A percentile compares a stretch with the other conserved stretches of the same genome.
These are phyloP conservation scores for Tenthredo notha DNA, from an alignment of 2,888 invertebrate species.

Conservation along the genomic window DNA sequence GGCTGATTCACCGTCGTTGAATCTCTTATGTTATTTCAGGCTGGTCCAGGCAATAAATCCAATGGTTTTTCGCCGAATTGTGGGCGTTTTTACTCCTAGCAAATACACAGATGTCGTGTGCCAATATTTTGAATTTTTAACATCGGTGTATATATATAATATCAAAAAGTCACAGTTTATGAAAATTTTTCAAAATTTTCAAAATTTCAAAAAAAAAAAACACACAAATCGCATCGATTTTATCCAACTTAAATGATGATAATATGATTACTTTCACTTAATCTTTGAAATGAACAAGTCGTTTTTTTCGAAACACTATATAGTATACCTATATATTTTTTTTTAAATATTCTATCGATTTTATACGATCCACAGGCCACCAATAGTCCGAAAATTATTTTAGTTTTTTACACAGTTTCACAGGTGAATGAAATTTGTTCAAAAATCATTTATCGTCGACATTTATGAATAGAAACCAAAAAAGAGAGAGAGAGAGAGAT, in stretches of 20 bases:
- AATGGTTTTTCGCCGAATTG: slow-evolving; percentile 37
- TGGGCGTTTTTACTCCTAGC: background rate
- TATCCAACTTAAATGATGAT: background rate
- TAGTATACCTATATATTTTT: background rate
- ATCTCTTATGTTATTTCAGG: slow-evolving; percentile 69
- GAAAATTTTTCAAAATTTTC: background rate
- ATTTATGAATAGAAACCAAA: background rate
- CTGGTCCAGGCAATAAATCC: slow-evolving; percentile 62
- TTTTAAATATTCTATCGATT: background rate
- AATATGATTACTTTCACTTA: background rate
- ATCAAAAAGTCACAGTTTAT: background rate
- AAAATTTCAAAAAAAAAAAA: background rate
- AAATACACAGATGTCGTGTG: background rate
- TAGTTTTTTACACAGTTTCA: background rate
- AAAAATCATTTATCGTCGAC: background rate
- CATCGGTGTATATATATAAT: background rate
- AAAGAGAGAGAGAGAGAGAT: background rate
- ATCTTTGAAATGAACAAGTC: background rate
- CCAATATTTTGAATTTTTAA: background rate
- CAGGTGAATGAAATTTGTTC: background rate
- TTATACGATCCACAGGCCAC: slow-evolving; percentile 8
- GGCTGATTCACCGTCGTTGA: slow-evolving; percentile 65
- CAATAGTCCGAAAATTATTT: background rate
- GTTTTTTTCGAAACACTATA: slow-evolving; percentile 13
- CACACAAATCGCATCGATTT: background rate